phyloP scores from a whole-genome alignment of 2,888 invertebrate species.

The Pyrocoelia pectoralis region DNA sequence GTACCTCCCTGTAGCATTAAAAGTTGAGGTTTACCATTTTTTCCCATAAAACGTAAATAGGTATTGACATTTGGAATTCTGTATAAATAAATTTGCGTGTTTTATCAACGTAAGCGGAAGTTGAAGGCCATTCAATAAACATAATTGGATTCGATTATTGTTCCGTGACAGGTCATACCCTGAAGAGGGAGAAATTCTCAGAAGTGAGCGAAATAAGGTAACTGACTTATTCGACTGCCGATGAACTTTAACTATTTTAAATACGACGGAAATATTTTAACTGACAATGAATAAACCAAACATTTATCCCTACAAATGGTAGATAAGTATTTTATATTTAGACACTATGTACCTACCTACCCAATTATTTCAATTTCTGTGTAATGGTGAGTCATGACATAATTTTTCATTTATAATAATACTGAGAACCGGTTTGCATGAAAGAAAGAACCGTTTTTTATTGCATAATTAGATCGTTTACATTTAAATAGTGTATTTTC shows the following conservation, averaged over 20 bases:
- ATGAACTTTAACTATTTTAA: background rate
- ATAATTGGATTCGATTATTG: constrained; percentile 2
- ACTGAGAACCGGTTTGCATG: background rate
- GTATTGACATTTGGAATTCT: background rate
- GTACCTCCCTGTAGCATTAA: too few species aligned
- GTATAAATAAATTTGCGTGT: constrained; percentile 3
- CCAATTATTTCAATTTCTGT: background rate
- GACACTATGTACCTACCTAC: background rate
- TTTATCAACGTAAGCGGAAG: constrained; percentile 2
- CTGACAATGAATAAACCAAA: background rate
- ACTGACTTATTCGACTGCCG: background rate
- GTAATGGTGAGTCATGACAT: background rate
- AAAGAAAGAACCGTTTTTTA: background rate
- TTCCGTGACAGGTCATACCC: constrained; percentile 1
- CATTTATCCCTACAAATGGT: background rate
- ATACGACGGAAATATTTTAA: background rate
- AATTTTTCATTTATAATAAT: background rate
- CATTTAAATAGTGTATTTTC: background rate
- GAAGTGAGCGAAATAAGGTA: background rate
- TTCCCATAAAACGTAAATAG: too few species aligned
- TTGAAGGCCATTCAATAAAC: background rate
- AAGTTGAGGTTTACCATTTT: too few species aligned
- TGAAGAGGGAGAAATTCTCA: background rate
- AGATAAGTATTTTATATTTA: background rate
- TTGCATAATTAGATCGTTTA: constrained; percentile 1